phyloP scores from a whole-genome alignment of 2,888 invertebrate genomes.

The Philopedon plagiatum region DNA sequence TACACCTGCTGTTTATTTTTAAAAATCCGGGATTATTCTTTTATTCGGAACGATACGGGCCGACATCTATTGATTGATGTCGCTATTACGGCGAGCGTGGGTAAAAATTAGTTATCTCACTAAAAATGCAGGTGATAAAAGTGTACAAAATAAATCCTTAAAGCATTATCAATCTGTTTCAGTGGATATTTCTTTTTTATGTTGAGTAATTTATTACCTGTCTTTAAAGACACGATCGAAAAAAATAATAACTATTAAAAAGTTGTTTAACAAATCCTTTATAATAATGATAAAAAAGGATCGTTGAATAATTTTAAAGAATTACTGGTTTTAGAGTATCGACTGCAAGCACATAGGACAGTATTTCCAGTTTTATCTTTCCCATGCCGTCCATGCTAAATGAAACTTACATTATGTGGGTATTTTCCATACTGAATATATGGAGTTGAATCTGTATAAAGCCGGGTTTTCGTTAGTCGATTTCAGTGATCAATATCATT shows the following conservation, averaged over 20 bases:
- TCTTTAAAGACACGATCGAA: background rate
- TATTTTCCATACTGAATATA: too few species aligned
- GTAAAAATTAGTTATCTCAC: conserved; percentile 25
- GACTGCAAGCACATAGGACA: too few species aligned
- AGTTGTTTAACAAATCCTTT: background rate
- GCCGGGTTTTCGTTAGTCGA: too few species aligned
- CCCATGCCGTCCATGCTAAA: too few species aligned
- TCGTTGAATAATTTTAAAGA: too few species aligned
- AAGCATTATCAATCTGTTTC: conserved; percentile 16
- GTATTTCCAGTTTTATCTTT: too few species aligned
- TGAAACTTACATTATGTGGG: too few species aligned
- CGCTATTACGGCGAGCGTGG: conserved; percentile 15
- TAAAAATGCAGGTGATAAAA: conserved; percentile 27
- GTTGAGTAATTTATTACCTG: background rate
- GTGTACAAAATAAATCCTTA: conserved; percentile 22
- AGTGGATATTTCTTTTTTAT: conserved; percentile 8
- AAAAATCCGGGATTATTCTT: conserved; percentile 14
- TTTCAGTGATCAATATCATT: too few species aligned
- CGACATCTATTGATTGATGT: conserved; percentile 22
- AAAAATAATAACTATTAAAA: background rate
- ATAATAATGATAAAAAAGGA: too few species aligned
- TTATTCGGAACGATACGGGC: conserved; percentile 10
- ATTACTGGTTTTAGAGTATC: too few species aligned
- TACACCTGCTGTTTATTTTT: conserved; percentile 19
- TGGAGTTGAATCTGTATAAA: too few species aligned